phyloP scores from a whole-genome alignment of 2,888 invertebrate genomes.

The Atherix ibis region DNA sequence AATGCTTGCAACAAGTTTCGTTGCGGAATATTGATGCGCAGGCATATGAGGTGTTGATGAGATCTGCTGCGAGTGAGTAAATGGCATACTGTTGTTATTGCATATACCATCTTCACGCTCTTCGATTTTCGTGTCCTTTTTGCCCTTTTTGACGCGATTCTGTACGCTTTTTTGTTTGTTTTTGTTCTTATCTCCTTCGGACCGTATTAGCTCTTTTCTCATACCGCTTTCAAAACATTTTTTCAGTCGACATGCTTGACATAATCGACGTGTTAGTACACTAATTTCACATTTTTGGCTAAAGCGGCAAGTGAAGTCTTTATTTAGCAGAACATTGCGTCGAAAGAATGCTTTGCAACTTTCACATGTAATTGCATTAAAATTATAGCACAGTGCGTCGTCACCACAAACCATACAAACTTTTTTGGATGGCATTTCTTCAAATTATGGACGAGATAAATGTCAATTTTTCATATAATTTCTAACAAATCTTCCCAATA shows the following conservation, averaged over 20 bases:
- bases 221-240: slow-evolving; percentile 90
- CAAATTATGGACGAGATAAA: no score
- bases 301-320: slow-evolving; percentile 88
- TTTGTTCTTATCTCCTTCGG: slow-evolving; percentile 80
- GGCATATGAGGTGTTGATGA: no score
- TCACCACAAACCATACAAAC: slow-evolving; percentile 83
- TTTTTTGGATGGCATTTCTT: slow-evolving; percentile 37
- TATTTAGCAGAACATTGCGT: slow-evolving; percentile 79
- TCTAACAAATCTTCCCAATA: no score
- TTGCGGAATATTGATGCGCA: slow-evolving; percentile 1
- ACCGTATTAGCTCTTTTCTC: slow-evolving; percentile 96
- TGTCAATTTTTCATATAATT: no score
- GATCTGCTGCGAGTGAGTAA: no score
- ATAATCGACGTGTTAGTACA: slow-evolving; percentile 81
- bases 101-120: no score
- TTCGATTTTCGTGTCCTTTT: no score
- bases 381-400: slow-evolving; percentile 93
- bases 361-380: slow-evolving; percentile 86
- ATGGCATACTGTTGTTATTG: no score
- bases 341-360: slow-evolving; percentile 96
- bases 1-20: slow-evolving; percentile 28
- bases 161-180: slow-evolving; percentile 65
- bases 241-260: slow-evolving; percentile 86
- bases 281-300: slow-evolving; percentile 82
- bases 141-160: slow-evolving; percentile 22